Evolutionary conservation across 2,797 vertebrate genomes (phyloP).

Genomic region (Hydrolagus colliei): DNA sequence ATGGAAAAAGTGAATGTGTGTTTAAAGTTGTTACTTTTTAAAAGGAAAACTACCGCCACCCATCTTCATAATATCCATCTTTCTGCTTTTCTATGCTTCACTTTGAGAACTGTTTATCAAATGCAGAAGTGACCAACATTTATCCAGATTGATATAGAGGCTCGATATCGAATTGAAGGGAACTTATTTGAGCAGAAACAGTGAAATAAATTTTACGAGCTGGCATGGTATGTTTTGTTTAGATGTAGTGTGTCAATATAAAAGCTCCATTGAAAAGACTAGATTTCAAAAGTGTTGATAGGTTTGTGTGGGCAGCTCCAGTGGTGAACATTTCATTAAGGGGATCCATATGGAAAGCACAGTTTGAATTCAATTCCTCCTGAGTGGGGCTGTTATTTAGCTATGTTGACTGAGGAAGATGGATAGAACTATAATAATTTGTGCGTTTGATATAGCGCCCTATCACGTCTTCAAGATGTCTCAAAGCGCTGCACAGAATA

Average conservation of each 20-base stretch:
- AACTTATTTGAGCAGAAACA: neutral
- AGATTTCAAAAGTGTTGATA: neutral
- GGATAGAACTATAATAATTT: neutral
- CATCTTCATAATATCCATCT: neutral
- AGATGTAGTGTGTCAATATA: neutral
- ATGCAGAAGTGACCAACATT: neutral
- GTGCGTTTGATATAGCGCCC: neutral
- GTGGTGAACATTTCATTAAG: neutral
- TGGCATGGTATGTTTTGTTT: neutral
- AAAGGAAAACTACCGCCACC: neutral
- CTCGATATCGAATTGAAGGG: neutral
- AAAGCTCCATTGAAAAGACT: neutral
- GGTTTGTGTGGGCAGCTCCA: neutral
- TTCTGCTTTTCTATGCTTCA: neutral
- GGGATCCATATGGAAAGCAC: neutral
- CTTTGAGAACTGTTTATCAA: conserved; percentile 3
- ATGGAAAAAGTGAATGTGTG: neutral
- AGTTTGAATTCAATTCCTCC: neutral
- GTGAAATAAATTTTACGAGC: neutral
- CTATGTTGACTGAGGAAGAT: neutral
- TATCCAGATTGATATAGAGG: neutral
- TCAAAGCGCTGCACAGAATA: too few species aligned
- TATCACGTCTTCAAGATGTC: too few species aligned
- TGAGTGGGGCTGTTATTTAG: neutral
- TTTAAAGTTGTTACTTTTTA: neutral